These are phyloP conservation scores for Pyrgilauda ruficollis DNA, from an alignment of 2,113 vertebrate species.

Conservation along the genomic window DNA sequence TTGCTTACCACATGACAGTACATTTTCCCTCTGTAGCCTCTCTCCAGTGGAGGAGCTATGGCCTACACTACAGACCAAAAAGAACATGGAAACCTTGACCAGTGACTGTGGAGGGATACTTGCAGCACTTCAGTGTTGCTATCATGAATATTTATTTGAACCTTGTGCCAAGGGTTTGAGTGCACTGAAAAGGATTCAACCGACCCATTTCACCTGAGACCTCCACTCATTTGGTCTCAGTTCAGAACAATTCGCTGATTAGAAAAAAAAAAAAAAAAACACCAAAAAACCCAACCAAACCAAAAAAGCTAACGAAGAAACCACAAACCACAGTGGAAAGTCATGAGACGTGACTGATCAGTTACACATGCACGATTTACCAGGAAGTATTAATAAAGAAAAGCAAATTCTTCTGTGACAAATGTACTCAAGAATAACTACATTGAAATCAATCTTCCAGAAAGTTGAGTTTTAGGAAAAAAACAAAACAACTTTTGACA, in stretches of 20 bases:
- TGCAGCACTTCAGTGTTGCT: background rate
- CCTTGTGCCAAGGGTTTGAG: background rate
- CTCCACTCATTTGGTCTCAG: background rate
- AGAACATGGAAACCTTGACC: background rate
- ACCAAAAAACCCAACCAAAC: background rate
- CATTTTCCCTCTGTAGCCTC: background rate
- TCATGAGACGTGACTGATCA: background rate
- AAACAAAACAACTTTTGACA: background rate
- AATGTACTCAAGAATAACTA: background rate
- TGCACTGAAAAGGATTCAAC: background rate
- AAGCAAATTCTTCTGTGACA: no score
- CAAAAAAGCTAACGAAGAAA: background rate
- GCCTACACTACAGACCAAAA: background rate
- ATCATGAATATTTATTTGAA: background rate
- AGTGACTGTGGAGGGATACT: background rate
- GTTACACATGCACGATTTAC: background rate
- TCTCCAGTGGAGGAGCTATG: background rate
- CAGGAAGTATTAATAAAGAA: background rate
- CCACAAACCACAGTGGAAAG: background rate
- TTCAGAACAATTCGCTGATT: background rate
- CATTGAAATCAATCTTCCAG: background rate
- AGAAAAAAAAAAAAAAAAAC: no score
- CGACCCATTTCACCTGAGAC: background rate
- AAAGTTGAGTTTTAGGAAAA: background rate
- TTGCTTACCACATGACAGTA: background rate